phyloP scores from a whole-genome alignment of 2,888 invertebrate genomes.

The Chouioia cunea region DNA sequence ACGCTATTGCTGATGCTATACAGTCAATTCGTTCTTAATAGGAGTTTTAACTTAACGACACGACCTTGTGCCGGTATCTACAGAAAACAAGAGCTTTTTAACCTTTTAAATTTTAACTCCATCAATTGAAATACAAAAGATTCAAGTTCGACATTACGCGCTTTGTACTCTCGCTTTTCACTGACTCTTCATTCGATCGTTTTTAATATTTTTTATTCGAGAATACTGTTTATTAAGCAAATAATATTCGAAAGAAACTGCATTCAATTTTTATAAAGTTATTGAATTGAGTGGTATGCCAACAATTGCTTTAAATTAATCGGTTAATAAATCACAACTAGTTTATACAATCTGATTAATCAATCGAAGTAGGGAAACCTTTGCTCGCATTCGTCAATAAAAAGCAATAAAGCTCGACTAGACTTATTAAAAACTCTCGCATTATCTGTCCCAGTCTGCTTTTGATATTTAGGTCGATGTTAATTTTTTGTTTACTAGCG shows the following conservation, averaged over 20 bases:
- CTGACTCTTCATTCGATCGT: no score
- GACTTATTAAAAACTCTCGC: conserved; percentile 17
- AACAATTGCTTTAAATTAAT: no score
- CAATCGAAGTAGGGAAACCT: conserved; percentile 2
- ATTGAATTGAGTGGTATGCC: background rate
- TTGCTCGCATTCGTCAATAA: background rate
- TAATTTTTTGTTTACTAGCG: conserved; percentile 1
- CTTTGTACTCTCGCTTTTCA: no score
- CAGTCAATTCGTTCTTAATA: conserved; percentile 33
- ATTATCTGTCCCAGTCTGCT: conserved; percentile 44
- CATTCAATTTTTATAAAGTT: background rate
- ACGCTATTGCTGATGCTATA: conserved; percentile 6
- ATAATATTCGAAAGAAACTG: background rate
- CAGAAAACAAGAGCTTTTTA: conserved; percentile 20
- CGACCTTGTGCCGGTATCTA: conserved; percentile 37
- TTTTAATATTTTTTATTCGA: no score
- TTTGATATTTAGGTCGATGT: background rate
- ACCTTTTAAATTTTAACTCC: no score
- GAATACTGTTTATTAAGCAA: conserved; percentile 10
- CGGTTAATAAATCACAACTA: no score
- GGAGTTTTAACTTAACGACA: conserved; percentile 25
- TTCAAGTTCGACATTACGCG: no score
- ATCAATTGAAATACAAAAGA: no score
- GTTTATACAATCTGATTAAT: no score
- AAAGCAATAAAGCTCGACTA: background rate